phyloP scores from a whole-genome alignment of 30 jellyfish, hydroid and myxozoan species.

The Aurelia aurita complex sp. Pacific region DNA sequence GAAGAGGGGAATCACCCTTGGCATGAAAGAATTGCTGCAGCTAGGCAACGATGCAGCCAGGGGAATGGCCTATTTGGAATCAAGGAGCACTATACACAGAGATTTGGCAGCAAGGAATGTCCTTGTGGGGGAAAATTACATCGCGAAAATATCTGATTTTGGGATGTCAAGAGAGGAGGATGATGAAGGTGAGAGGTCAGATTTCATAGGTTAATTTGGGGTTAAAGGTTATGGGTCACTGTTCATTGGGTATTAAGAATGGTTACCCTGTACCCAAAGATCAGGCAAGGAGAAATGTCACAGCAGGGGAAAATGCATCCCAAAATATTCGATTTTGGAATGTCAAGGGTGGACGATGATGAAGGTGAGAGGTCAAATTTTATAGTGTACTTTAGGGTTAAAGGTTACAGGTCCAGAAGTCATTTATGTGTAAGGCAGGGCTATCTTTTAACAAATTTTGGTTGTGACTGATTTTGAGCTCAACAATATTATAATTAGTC shows the following conservation, averaged over 20 bases:
- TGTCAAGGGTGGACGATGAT: conserved; percentile 96
- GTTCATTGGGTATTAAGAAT: too few relatives aligned
- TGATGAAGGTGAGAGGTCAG: conserved; percentile 69
- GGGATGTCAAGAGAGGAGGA: conserved; percentile 99
- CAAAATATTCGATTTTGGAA: conserved; percentile 93
- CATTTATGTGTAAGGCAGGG: too few relatives aligned
- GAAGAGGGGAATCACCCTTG: conserved; percentile 68
- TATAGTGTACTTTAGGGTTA: not conserved
- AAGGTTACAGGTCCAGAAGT: too few relatives aligned
- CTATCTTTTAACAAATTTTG: too few relatives aligned
- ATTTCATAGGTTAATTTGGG: not conserved
- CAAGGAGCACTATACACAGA: conserved; percentile 84
- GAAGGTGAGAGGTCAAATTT: conserved; percentile 63
- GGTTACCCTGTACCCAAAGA: conserved; percentile 74
- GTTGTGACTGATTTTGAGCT: too few relatives aligned
- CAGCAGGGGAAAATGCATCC: conserved; percentile 60
- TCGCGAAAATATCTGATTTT: conserved; percentile 83
- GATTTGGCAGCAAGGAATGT: conserved; percentile 95
- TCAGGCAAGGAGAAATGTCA: conserved; percentile 88
- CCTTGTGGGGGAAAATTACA: conserved; percentile 67
- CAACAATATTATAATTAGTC: too few relatives aligned
- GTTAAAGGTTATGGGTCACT: too few relatives aligned
- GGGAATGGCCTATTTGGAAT: conserved; percentile 89
- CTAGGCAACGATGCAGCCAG: conserved; percentile 78
- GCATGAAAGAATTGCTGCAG: conserved; percentile 22